These are phyloP conservation scores for Drosophila bocki DNA, from an alignment of 1,140 invertebrate species.

Conservation along the genomic window DNA sequence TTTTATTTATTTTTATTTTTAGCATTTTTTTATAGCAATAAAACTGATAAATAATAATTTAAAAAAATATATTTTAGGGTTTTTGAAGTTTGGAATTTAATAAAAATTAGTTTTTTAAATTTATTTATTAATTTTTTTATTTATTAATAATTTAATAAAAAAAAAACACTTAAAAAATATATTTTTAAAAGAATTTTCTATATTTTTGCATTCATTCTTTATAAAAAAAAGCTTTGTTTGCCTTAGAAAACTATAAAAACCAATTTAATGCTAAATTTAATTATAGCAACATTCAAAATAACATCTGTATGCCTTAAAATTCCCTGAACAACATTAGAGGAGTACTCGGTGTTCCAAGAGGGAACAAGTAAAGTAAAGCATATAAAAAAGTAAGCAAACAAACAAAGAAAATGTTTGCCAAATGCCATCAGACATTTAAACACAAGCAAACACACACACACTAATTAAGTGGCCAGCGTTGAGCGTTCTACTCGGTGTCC, in stretches of 20 bases:
- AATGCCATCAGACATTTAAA: constrained; percentile 70
- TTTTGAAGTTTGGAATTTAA: too few species aligned
- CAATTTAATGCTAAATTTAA: not conserved
- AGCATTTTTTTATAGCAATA: not conserved
- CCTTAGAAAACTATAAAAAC: not conserved
- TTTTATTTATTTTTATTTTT: not conserved
- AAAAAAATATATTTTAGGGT: not conserved
- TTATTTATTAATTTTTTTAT: too few species aligned
- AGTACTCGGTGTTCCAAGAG: not conserved
- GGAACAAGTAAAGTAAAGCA: constrained; percentile 1
- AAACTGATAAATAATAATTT: not conserved
- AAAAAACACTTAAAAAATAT: not conserved
- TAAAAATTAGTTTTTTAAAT: too few species aligned
- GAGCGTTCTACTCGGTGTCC: constrained; percentile 30
- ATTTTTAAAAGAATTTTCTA: not conserved
- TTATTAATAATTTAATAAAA: too few species aligned
- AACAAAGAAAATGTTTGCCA: constrained; percentile 35
- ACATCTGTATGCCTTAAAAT: constrained; percentile 7
- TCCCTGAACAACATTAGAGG: not conserved
- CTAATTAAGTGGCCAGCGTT: constrained; percentile 66
- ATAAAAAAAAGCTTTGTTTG: not conserved
- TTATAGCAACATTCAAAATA: not conserved
- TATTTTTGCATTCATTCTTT: not conserved
- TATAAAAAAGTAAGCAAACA: constrained; percentile 16
- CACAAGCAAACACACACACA: constrained; percentile 58